A percentile compares a stretch with the other conserved stretches of the same genome.
Conservation (phyloP, 2,797 vertebrate genomes). For the Crossoptilon crossoptilon region DNA sequence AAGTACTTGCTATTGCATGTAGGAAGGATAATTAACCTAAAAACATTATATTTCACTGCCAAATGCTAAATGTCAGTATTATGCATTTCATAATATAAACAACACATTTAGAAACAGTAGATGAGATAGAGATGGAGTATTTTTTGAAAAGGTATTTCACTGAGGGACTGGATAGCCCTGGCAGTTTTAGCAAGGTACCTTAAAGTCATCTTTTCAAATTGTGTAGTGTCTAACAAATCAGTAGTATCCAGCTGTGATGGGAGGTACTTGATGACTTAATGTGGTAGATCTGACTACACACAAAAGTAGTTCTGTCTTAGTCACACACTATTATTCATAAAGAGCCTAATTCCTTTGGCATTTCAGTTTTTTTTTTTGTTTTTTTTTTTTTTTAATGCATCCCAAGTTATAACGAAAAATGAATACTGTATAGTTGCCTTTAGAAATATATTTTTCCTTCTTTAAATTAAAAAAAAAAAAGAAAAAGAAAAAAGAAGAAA, state of each 20-base stretch:
- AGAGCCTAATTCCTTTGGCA: neutral
- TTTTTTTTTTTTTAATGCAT: neutral
- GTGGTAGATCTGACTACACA: neutral
- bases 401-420: neutral
- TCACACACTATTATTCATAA: slow-evolving; percentile 11
- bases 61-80: slow-evolving; percentile 64
- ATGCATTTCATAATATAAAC: slow-evolving; percentile 59
- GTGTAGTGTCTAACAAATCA: neutral
- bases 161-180: neutral
- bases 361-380: neutral
- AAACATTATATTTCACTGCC: slow-evolving; percentile 59
- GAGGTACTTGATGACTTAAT: neutral
- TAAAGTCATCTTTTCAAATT: slow-evolving; percentile 22
- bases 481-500: neutral
- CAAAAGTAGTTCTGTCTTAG: neutral
- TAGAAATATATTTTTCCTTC: neutral
- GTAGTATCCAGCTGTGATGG: slow-evolving; percentile 4
- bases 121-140: neutral
- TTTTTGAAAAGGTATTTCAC: slow-evolving; percentile 21
- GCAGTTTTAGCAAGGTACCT: neutral
- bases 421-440: neutral
- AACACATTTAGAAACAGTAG: slow-evolving; percentile 30
- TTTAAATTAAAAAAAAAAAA: neutral
- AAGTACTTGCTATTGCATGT: slow-evolving; percentile 25
- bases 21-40: slow-evolving; percentile 63